Conservation (phyloP, 2,888 invertebrate genomes). For the Sepiola atlantica region DNA sequence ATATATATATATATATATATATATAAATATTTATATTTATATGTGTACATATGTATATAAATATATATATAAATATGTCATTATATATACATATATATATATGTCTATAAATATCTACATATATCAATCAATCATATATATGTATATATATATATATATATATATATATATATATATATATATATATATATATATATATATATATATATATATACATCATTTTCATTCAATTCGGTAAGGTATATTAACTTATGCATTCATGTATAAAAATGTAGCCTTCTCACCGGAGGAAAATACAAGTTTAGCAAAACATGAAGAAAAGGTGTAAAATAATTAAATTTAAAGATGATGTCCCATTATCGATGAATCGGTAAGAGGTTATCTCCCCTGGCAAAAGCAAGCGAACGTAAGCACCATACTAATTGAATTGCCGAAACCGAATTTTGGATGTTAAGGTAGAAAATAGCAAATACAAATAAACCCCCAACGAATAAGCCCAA, state of each 20-base stretch:
- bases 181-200: neutral
- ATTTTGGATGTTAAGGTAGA: neutral
- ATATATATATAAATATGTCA: constrained; percentile 14
- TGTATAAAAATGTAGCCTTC: neutral
- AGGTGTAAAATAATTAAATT: neutral
- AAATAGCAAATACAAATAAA: no score
- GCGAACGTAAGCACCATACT: neutral
- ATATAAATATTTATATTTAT: neutral
- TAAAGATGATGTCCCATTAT: constrained; percentile 18
- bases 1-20: neutral
- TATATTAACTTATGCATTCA: neutral
- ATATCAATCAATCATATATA: neutral
- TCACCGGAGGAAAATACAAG: neutral
- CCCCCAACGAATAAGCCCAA: no score
- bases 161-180: neutral
- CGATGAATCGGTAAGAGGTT: constrained; percentile 8
- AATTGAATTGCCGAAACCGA: constrained; percentile 12
- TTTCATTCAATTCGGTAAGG: neutral
- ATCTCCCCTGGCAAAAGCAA: neutral
- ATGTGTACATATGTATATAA: neutral
- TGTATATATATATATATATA: neutral
- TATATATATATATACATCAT: neutral
- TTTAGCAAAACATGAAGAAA: neutral
- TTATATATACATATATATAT: neutral
- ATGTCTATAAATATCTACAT: no score